Base-by-base conservation (phyloP, 2,797 vertebrate species). In the Odontamblyopus rebecca region DNA sequence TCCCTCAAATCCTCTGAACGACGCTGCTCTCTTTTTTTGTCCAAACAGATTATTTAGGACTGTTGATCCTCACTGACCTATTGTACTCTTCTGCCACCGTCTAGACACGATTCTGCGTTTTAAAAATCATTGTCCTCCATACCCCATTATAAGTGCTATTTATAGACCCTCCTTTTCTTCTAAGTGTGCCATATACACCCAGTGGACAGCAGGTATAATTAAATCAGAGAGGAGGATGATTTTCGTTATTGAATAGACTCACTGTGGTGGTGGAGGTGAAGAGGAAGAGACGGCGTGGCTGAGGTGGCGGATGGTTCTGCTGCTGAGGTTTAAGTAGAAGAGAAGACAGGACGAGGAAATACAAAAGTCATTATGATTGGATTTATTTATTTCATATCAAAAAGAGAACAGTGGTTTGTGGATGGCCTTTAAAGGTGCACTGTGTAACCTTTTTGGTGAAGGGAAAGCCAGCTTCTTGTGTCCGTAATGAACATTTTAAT, bases 11-110 rank as follows among this genome's bases (percentile, higher is more conserved):
- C 62, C 23, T 63, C 72, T 62, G 30, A 57, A 18, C 16, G 67
- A 30, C 54, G 53, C 11, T 29, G 27, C 30, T 4, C 30, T 35
- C 50, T 68, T 66, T 19, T 51, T 13, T 67, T 79, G 27, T 71
- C 74, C 44, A 54, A 67, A 67, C 60, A 70, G 77, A 85, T 72
- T 72, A 75, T 32, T 23, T 48, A 5, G 73, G 60, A 7, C 26
- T 41, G 73, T 69, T 78, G 53, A 71, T 63, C 77, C 65, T 19
- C 61, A 12, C n/a, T 27, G 56, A 66, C 60, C 64, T 26, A 0
- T 6, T 63, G 27, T 30, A 26, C 0, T 0, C 6, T 19, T 18
- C 65, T 13, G 7, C 27, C 16, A 50, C 61, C 16, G 65, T 67
- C 65, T 67, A 32, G 65, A 32, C 65, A 30, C 8, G 6, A 50